Evolutionary conservation across 2,113 vertebrate species (phyloP), one percentile per base, ranked within the genome.

Genomic region (Catharus bicknelli): DNA sequence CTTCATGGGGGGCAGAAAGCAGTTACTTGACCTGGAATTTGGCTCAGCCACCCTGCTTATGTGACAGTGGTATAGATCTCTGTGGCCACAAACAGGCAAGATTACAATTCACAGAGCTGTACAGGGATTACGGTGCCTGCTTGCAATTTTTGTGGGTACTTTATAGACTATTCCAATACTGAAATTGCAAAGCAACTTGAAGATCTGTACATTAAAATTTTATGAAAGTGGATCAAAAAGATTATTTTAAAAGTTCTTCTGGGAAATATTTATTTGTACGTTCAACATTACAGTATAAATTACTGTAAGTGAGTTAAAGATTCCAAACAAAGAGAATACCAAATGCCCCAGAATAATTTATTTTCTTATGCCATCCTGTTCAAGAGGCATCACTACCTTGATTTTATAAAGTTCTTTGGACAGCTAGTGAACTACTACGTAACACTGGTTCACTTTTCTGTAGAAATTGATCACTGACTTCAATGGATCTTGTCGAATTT

Each of bases 161-260:
- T 95, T 87, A 66, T 69, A 64, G 58, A 59, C 55, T 78, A 83
- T 87, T 96, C 25, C 59, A 73, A n/a, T 74, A 77, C 18, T 85
- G 89, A 95, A 92, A 81, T 20, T 91, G 34, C 51, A 92, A 95
- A 94, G 57, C 29, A 90, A 94, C 26, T 94, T 81, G 89, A 93
- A 96, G 90, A 51, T 54, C 23, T 66, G 75, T 64, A 63, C 69
- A 83, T 94, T 93, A 97, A 93, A 93, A 94, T 94, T 96, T 94
- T 84, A 97, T 90, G 73, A 40, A 94, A 82, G 38, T 87, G 86
- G 76, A 96, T 95, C 69, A 95, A 87, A 92, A 96, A 93, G 18
- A 93, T 93, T 90, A 80, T 94, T 96, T 63, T 90, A 67, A 88
- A 95, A 75, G 74, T 69, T 86, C 69, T 96, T 96, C 83, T 88